Conservation (phyloP, 1,140 invertebrate species). For the Goniozus legneri region DNA sequence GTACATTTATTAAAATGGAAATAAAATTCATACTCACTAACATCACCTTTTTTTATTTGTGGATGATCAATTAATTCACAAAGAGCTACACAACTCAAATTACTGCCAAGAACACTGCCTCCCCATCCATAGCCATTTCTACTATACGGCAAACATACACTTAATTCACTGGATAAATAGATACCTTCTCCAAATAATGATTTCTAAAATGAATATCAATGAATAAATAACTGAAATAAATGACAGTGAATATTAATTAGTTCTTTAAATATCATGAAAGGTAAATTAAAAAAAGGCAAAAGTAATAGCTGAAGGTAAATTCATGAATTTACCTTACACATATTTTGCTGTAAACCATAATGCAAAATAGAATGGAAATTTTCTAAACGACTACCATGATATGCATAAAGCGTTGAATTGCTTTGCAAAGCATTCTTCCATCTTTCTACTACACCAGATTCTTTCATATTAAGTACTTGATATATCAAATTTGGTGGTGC, state of each 20-base stretch:
- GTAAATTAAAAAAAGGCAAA: slow-evolving; percentile 1
- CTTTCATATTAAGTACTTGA: slow-evolving; percentile 57
- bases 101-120: slow-evolving; percentile 66
- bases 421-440: slow-evolving; percentile 58
- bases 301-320: background rate
- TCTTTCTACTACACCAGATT: slow-evolving; percentile 56
- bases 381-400: slow-evolving; percentile 74
- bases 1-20: too few relatives aligned
- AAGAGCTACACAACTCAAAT: slow-evolving; percentile 72
- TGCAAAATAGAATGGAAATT: slow-evolving; percentile 80
- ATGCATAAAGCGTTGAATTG: slow-evolving; percentile 65
- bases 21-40: slow-evolving; percentile 34
- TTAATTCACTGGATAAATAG: slow-evolving; percentile 71
- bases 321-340: slow-evolving; percentile 65
- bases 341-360: slow-evolving; percentile 71
- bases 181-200: slow-evolving; percentile 71
- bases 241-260: background rate
- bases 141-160: slow-evolving; percentile 66
- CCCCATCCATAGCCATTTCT: slow-evolving; percentile 70
- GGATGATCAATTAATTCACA: slow-evolving; percentile 75
- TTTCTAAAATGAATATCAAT: slow-evolving; percentile 48
- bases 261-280: too few relatives aligned
- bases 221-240: too few relatives aligned
- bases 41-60: slow-evolving; percentile 50
- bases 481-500: slow-evolving; percentile 64